Base-by-base conservation (phyloP, 2,888 invertebrate genomes). In the Parelbella ahira region DNA sequence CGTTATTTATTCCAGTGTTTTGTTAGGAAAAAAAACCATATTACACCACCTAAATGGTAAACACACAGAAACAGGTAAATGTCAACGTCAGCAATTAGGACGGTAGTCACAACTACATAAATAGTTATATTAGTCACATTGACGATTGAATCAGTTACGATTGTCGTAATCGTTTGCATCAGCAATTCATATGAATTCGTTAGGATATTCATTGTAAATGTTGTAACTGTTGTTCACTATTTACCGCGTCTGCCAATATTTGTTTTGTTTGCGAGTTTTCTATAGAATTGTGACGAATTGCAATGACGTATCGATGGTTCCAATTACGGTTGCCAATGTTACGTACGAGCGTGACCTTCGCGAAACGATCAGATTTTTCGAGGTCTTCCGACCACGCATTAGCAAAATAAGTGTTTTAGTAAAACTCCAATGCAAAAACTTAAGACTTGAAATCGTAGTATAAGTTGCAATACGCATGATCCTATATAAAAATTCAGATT, bases 341-440 rank as follows among this genome's bases (percentile, higher is more conserved):
- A 15, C 4, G 23, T 33, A 27, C 32, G 12, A n/a, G 29, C 3
- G 4, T 25, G 25, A 15, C 41, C 41, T 41, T 41, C 9, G 21
- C 25, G 33, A 13, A 27, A 18, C 25, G 12, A 33, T 41, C 28
- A 33, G 33, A 27, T 27, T 33, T 25, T 41, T 41, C 41, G 27
- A 41, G 41, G 41, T 20, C 20, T 32, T 39, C 25, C 25, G 19
- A 20, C 19, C 18, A 39, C 30, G 11, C 8, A 15, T 15, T 4
- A 15, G 3, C 2, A 15, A 15, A 25, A 3, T 19, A 19, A 18
- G n/a, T 33, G 23, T 33, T 36, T 38, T 8, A n/a, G 6, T 15
- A 11, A 10, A 39, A 19, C 25, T 6, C 5, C 4, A 12, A 12
- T 8, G 24, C 24, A 7, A 24, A 24, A 30, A 12, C 11, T n/a